A percentile compares a stretch with the other conserved stretches of the same genome.
These are phyloP conservation scores for Diadumene lineata DNA, from an alignment of 92 coral and sea anemone genomes.

Conservation along the genomic window DNA sequence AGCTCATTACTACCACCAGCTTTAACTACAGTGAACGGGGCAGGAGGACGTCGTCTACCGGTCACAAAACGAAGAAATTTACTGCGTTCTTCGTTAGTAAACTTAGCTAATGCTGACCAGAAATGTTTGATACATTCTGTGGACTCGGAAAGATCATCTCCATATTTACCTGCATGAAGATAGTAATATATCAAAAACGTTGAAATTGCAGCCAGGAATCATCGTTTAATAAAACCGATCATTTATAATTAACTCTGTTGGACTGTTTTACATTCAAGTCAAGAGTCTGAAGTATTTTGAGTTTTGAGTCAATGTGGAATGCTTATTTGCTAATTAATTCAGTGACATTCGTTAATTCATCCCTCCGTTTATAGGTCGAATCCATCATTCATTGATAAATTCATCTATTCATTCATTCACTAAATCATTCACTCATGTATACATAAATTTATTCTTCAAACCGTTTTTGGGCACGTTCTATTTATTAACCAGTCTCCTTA, in stretches of 20 bases:
- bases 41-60: slow-evolving; percentile 95
- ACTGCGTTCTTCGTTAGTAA: slow-evolving; percentile 85
- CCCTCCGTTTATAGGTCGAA: slow-evolving; percentile 16
- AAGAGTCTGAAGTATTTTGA: no score
- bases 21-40: slow-evolving; percentile 90
- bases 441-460: neutral
- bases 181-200: neutral
- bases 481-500: no score
- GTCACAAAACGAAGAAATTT: slow-evolving; percentile 95
- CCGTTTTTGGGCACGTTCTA: neutral
- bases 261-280: no score
- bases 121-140: slow-evolving; percentile 77
- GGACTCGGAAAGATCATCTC: slow-evolving; percentile 85
- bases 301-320: no score
- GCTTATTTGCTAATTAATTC: no score
- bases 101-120: slow-evolving; percentile 79
- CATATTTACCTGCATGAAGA: slow-evolving; percentile 78
- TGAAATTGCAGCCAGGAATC: no score
- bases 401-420: neutral
- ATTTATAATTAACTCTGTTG: no score
- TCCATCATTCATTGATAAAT: neutral
- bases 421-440: neutral
- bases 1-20: slow-evolving; percentile 78
- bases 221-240: no score
- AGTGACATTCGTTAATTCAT: slow-evolving; percentile 12